phyloP scores from a whole-genome alignment of 2,797 vertebrate genomes.

The Gallinago stenura region DNA sequence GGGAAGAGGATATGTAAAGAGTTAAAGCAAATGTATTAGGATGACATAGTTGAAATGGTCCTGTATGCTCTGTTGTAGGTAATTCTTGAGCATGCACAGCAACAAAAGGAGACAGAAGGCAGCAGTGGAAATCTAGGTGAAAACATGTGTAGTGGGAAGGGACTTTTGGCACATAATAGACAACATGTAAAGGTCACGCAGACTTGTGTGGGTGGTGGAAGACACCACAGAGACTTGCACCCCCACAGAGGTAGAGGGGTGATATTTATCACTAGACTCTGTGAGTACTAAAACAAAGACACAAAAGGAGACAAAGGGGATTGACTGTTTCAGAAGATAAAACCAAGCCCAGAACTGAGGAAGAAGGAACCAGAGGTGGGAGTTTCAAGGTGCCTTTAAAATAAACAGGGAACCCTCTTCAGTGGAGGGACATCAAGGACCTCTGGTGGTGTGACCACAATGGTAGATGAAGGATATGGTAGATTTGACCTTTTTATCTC shows the following conservation, averaged over 20 bases:
- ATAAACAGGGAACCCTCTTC: not conserved
- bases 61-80: not conserved
- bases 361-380: not conserved
- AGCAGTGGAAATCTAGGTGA: constrained; percentile 3
- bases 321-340: constrained; percentile 38
- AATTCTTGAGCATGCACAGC: not conserved
- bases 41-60: not conserved
- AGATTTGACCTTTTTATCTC: not conserved
- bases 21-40: not conserved
- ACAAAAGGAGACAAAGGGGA: constrained; percentile 11
- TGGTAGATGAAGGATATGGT: not conserved
- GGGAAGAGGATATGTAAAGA: not conserved
- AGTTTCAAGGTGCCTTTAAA: not conserved
- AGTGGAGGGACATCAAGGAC: not conserved
- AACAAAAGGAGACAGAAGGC: not conserved
- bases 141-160: constrained; percentile 22
- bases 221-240: constrained; percentile 42
- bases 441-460: not conserved
- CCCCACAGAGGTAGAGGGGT: not conserved
- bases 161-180: not conserved
- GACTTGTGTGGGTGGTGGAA: constrained; percentile 53
- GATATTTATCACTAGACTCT: constrained; percentile 25
- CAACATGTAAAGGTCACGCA: constrained; percentile 26
- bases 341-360: not conserved
- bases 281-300: constrained; percentile 32